Conservation (phyloP, 1,140 invertebrate genomes). For the Drosophila ercepeae region DNA sequence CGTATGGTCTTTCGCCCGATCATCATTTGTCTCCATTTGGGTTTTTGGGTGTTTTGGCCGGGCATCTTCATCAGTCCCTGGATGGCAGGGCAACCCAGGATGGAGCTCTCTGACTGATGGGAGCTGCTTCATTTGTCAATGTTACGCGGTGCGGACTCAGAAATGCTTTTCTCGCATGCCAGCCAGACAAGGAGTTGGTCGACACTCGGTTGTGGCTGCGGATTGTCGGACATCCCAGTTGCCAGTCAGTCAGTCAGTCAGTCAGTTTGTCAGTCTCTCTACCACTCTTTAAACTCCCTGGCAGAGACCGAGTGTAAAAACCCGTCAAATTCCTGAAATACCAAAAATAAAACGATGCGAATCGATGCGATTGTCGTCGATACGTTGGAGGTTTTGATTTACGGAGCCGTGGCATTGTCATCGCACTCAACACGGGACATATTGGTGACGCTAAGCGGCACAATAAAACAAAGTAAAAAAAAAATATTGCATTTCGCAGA, state of each 20-base stretch:
- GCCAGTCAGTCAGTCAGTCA: slow-evolving; percentile 7
- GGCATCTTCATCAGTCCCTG: slow-evolving; percentile 57
- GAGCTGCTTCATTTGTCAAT: slow-evolving; percentile 75
- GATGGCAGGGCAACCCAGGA: slow-evolving; percentile 20
- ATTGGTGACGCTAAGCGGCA: slow-evolving; percentile 67
- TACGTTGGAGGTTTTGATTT: slow-evolving; percentile 73
- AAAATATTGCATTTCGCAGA: slow-evolving; percentile 48
- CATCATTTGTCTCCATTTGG: slow-evolving; percentile 79
- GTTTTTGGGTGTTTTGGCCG: slow-evolving; percentile 57
- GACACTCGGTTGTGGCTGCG: slow-evolving; percentile 11
- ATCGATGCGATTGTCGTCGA: slow-evolving; percentile 64
- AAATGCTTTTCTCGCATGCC: slow-evolving; percentile 56
- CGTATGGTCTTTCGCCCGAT: slow-evolving; percentile 28
- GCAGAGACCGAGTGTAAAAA: slow-evolving; percentile 55
- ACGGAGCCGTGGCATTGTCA: slow-evolving; percentile 26
- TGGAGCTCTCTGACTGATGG: slow-evolving; percentile 30
- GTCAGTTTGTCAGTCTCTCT: slow-evolving; percentile 1
- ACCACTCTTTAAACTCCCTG: slow-evolving; percentile 1
- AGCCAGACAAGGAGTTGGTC: slow-evolving; percentile 27
- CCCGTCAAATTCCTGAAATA: slow-evolving; percentile 69
- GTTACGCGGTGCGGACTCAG: slow-evolving; percentile 56
- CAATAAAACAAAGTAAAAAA: slow-evolving; percentile 10
- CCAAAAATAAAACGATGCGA: slow-evolving; percentile 69
- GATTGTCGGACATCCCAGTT: slow-evolving; percentile 42
- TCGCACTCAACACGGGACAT: slow-evolving; percentile 53